These are phyloP conservation scores for Mystacides longicornis DNA, from an alignment of 2,888 invertebrate genomes.

Conservation along the genomic window DNA sequence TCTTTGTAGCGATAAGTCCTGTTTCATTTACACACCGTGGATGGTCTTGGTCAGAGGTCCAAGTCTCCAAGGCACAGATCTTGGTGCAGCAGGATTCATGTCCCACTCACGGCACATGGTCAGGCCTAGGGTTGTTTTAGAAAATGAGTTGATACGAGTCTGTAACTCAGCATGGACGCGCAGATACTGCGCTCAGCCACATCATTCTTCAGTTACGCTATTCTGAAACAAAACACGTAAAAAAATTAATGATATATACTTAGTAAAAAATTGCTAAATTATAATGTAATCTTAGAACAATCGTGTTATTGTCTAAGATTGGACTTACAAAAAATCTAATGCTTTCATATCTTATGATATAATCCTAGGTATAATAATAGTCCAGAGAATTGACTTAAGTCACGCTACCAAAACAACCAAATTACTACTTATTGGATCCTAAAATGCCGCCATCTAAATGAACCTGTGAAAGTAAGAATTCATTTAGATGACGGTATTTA, in stretches of 20 bases:
- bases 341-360: no score
- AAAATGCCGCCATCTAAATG: no score
- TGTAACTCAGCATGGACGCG: slow-evolving; percentile 75
- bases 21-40: background rate
- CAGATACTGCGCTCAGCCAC: slow-evolving; percentile 7
- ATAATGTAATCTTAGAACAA: background rate
- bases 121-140: slow-evolving; percentile 83
- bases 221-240: slow-evolving; percentile 3
- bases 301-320: background rate
- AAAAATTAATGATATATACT: background rate
- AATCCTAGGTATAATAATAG: no score
- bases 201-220: slow-evolving; percentile 4
- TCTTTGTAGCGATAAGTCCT: background rate
- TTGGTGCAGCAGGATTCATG: slow-evolving; percentile 44
- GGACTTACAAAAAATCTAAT: background rate
- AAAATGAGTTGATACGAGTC: slow-evolving; percentile 87
- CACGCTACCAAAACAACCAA: no score
- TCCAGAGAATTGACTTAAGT: no score
- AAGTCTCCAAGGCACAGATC: slow-evolving; percentile 6
- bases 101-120: slow-evolving; percentile 71
- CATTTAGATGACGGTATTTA: no score
- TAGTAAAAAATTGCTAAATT: background rate
- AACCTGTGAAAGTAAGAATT: no score
- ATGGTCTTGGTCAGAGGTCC: slow-evolving; percentile 25
- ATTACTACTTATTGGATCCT: no score